Base-by-base conservation (phyloP, 2,888 invertebrate species). In the Ormyrus nitidulus region DNA sequence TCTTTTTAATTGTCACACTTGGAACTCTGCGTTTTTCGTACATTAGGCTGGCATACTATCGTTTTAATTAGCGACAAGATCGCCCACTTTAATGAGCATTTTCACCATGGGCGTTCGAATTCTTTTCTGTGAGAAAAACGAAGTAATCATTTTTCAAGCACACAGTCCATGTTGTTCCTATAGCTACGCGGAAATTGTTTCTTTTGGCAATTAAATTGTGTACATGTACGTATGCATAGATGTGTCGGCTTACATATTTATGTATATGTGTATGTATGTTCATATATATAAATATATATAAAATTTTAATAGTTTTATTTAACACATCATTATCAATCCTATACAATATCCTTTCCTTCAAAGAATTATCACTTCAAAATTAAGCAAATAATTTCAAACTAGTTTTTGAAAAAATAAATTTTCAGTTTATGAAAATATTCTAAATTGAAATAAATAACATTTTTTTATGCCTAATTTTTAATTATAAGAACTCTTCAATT, bases 81-180 rank as follows among this genome's bases (percentile, higher is more conserved):
- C 34, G 48, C 54, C 74, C 49, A 0, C 66, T 74, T 70, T 49
- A 62, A 79, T 70, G 44, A 75, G 13, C 66, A 76, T 66, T 68
- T n/a, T 76, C 44, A 64, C 68, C n/a, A 8, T 56, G 48, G 5
- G 65, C 59, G 73, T 68, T 68, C 68, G 56, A 73, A 9, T 62
- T 66, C 78, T 73, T 68, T 76, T 79, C 9, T 44, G 13, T 79
- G 72, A 53, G 59, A 73, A 79, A 81, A 77, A 77, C 73, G 70
- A 81, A 65, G 70, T 84, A 84, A 86, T 86, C 84, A 85, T 85
- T 86, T 86, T 85, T 84, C 84, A 85, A 87, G 85, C 86, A 87
- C 86, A 85, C 86, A 85, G 87, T 88, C 87, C 87, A 88, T 87
- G 88, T 88, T 88, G 88, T 88, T 88, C 88, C 89, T 88, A 88